A percentile compares a stretch with the other conserved stretches of the same genome.
phyloP scores from a whole-genome alignment of 2,113 vertebrate genomes.

The rat (Rattus norvegicus) region GRCr8 NC_086031.1:15068001-15068500 shows the following conservation, averaged over 20 bases:
- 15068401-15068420: no score
- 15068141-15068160: not conserved
- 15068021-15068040: not conserved
- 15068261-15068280: not conserved
- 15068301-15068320: not conserved
- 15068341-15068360: not conserved
- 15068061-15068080: not conserved
- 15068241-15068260: not conserved
- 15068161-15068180: not conserved
- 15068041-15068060: not conserved
- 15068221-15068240: not conserved
- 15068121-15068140: not conserved
- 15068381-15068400: no score
- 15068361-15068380: not conserved
- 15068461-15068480: not conserved
- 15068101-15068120: not conserved
- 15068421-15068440: not conserved
- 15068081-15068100: not conserved
- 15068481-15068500: fast-evolving
- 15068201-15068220: not conserved
- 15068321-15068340: not conserved
- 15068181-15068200: not conserved
- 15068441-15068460: not conserved
- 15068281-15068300: not conserved
- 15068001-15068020: not conserved